phyloP scores from a whole-genome alignment of 2,797 vertebrate genomes.

The Myripristis jacobus region DNA sequence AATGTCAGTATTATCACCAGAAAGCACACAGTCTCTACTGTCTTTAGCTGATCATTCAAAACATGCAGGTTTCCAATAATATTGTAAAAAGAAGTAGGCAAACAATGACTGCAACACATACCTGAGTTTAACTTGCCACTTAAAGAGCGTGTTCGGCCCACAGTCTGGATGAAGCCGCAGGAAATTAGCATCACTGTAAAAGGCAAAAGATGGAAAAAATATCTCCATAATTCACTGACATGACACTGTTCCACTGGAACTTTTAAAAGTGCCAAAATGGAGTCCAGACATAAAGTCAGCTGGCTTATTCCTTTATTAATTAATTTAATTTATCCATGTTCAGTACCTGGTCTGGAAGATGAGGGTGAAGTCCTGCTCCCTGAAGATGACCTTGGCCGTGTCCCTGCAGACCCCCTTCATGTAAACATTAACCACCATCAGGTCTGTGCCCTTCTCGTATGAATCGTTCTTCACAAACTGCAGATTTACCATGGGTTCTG shows the following conservation, averaged over 20 bases:
- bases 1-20: no score
- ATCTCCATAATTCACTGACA: neutral
- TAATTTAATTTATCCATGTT: neutral
- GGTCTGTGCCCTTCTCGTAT: conserved; percentile 96
- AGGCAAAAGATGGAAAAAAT: neutral
- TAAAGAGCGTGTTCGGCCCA: conserved; percentile 92
- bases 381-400: conserved; percentile 92
- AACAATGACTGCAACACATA: conserved; percentile 56
- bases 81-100: neutral
- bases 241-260: neutral
- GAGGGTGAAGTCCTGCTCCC: conserved; percentile 97
- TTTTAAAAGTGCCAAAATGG: neutral
- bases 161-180: conserved; percentile 92
- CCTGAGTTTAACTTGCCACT: conserved; percentile 99
- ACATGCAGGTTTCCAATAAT: no score
- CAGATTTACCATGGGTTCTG: conserved; percentile 92
- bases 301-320: fast-evolving
- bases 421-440: conserved; percentile 98
- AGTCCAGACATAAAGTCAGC: neutral
- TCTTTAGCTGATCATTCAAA: no score
- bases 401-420: conserved; percentile 93
- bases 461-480: conserved; percentile 93
- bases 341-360: conserved; percentile 96
- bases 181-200: conserved; percentile 90
- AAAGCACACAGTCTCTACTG: no score